Evolutionary conservation across 2,797 vertebrate species (phyloP).

Genomic region (Silurus aristotelis): DNA sequence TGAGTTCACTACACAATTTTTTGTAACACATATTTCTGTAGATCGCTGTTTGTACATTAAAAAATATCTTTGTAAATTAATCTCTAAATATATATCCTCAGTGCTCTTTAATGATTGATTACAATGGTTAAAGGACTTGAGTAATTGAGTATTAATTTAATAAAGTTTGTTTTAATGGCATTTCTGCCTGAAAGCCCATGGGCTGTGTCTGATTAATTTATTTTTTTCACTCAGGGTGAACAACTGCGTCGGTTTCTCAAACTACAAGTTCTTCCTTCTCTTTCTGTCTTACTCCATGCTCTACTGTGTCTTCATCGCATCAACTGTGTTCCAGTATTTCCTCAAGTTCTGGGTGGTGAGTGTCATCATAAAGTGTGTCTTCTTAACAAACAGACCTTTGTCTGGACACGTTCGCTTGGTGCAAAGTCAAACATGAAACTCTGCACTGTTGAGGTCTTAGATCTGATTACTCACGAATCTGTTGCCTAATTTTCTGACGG

Average conservation of each 20-base stretch:
- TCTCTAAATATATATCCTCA: background rate
- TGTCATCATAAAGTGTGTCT: slow-evolving; percentile 48
- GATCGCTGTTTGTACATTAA: background rate
- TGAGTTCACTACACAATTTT: background rate
- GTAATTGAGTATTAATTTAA: background rate
- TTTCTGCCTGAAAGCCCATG: background rate
- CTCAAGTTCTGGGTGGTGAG: slow-evolving; percentile 97
- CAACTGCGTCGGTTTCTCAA: slow-evolving; percentile 98
- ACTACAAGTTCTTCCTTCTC: slow-evolving; percentile 98
- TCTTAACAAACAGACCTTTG: slow-evolving; percentile 4
- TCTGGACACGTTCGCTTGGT: background rate
- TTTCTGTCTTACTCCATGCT: slow-evolving; percentile 94
- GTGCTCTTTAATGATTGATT: background rate
- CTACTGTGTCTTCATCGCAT: slow-evolving; percentile 90
- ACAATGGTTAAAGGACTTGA: no score
- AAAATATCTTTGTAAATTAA: background rate
- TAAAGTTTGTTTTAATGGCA: background rate
- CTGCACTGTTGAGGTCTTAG: background rate
- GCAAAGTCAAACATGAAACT: slow-evolving; percentile 13
- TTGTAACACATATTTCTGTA: background rate
- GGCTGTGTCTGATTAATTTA: background rate
- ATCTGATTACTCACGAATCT: background rate
- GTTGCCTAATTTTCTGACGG: background rate
- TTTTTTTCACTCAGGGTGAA: slow-evolving; percentile 82
- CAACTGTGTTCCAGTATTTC: slow-evolving; percentile 95